These are phyloP conservation scores for Ectobius pallidus DNA, from an alignment of 2,888 invertebrate species.

Conservation along the genomic window DNA sequence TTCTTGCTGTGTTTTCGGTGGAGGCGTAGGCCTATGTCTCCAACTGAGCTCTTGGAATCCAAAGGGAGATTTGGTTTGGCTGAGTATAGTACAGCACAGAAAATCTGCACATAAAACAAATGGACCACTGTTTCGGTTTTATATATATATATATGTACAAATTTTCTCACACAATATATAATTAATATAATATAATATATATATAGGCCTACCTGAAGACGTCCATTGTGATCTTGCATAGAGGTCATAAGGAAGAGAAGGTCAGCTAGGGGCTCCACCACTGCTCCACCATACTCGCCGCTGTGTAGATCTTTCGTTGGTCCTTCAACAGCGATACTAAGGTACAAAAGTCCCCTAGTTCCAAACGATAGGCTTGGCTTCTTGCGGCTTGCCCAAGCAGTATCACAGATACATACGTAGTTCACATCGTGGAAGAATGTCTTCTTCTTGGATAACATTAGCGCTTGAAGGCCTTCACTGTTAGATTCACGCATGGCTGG, in stretches of 20 bases:
- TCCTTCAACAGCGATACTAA: slow-evolving; percentile 60
- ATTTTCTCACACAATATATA: no score
- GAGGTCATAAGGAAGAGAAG: slow-evolving; percentile 58
- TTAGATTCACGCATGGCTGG: slow-evolving; percentile 64
- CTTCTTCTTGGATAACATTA: slow-evolving; percentile 56
- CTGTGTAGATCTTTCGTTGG: slow-evolving; percentile 64
- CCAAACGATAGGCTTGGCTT: slow-evolving; percentile 67
- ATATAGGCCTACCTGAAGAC: slow-evolving; percentile 51
- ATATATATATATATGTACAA: no score
- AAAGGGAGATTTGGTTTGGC: no score
- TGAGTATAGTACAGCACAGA: no score
- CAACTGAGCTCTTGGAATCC: no score
- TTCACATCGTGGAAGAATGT: slow-evolving; percentile 60
- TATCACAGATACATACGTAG: slow-evolving; percentile 65
- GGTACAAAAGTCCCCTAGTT: slow-evolving; percentile 62
- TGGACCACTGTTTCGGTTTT: no score
- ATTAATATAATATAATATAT: no score
- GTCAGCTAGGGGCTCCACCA: slow-evolving; percentile 61
- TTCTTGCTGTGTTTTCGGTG: no score
- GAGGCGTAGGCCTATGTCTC: no score
- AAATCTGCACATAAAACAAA: no score
- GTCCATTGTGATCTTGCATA: slow-evolving; percentile 59
- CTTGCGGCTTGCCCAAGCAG: slow-evolving; percentile 66
- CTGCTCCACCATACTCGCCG: slow-evolving; percentile 63
- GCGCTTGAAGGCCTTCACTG: slow-evolving; percentile 62